Base-by-base conservation (phyloP, 2,113 vertebrate genomes). In the Climacteris rufus region DNA sequence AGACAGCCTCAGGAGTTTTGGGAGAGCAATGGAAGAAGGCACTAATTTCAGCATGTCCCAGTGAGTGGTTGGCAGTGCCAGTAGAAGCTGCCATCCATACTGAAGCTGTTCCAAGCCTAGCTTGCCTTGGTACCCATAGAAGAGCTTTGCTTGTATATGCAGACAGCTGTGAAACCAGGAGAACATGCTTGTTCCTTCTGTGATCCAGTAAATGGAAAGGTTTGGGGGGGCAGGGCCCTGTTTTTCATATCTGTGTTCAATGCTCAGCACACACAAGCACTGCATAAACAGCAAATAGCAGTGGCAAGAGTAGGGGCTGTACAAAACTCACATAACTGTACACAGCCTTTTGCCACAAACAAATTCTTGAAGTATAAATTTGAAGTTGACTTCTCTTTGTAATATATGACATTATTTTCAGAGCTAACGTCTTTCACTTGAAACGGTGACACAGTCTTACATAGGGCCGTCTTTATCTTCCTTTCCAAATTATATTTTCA, bases 401-500 rank as follows among this genome's bases (percentile, higher is more conserved):
- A 80, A 70, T 76, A 39, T 4, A 50, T 42, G 42, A 21, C 50
- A 28, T 79, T 85, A 42, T 86, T 94, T 95, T 69, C 64, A 87
- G 87, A 82, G 50, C n/a, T 33, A 42, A 22, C 60, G 16, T 90
- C 30, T 80, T 83, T 85, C 82, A 27, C 63, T 69, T 75, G 56
- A 88, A 76, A 49, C 40, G 31, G 52, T 90, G 95, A 82, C 74
- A 80, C 0, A 80, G 42, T 72, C 75, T 72, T 35, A 69, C 39
- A 49, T 56, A 54, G 33, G 40, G 15, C 24, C 0, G 0, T 53
- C 82, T 93, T 94, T 77, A 80, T 93, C 89, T 93, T 93, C 82
- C 52, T 60, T 89, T 86, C 28, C 30, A 66, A 80, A 93, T 69
- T 87, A n/a, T 70, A 54, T 76, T 95, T 91, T 91, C 84, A 53